Base-by-base conservation (phyloP, 2,113 vertebrate genomes). In the Paraplagusia blochii region DNA sequence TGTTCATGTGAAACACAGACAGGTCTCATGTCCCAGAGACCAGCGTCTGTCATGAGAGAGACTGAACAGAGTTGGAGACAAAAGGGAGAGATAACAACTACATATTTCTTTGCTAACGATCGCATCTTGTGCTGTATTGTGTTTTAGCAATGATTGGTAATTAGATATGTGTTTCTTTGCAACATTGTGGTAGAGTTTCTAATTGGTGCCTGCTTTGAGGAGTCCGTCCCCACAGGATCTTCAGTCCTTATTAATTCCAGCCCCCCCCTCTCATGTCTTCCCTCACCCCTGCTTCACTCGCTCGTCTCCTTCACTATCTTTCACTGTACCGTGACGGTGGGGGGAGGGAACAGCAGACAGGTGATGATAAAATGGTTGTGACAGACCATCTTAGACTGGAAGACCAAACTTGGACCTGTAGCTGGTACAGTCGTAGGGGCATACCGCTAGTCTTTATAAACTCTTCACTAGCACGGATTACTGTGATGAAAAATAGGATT, bases 341-440 rank as follows among this genome's bases (percentile, higher is more conserved):
- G 2, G 8, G 39, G 39, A 43, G 68, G 55, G n/a, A n/a, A n/a
- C n/a, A n/a, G 46, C 45, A 62, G 44, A 54, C 11, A 65, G 59
- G 66, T 70, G 42, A 58, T 33, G 34, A 56, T 51, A 50, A 74
- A 55, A 43, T 50, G 43, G 33, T 58, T 71, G 39, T 72, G 63
- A 61, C 38, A 59, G 56, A 42, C 13, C 57, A 33, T 35, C 12
- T 60, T 63, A 35, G 65, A 53, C 56, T 53, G 35, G 2, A 50
- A 2, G 44, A 64, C 82, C 79, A 80, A 68, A 76, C 82, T 80
- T 79, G 74, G 76, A 68, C 55, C 50, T 55, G 53, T 11, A 69
- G 66, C 46, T 59, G 39, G 22, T 65, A 16, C 53, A 45, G 47
- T 49, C 15, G 22, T 29, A 6, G 8, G 2, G 33, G 48, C 15